These are phyloP conservation scores for Drosophila nigricruria DNA, from an alignment of 2,888 invertebrate species.

Conservation along the genomic window DNA sequence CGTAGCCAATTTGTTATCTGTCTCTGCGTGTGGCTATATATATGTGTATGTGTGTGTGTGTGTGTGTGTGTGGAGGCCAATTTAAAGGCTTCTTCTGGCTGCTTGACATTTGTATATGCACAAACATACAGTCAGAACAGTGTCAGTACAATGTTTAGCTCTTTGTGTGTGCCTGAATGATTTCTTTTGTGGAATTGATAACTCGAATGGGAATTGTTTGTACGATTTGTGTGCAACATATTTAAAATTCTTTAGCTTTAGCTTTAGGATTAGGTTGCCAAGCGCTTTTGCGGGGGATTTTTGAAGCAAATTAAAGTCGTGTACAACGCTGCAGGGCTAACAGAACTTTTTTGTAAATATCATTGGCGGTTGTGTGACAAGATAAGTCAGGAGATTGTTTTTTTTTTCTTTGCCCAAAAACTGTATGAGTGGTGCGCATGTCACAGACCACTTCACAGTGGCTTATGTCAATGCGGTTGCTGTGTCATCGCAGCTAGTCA, in stretches of 20 bases:
- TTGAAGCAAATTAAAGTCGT: constrained; percentile 74
- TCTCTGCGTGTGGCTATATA: not conserved
- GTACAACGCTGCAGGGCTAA: constrained; percentile 46
- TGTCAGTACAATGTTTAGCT: constrained; percentile 42
- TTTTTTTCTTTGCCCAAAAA: not conserved
- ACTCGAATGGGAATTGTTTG: constrained; percentile 26
- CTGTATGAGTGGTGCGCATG: constrained; percentile 1
- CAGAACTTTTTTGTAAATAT: constrained; percentile 32
- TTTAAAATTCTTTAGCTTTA: constrained; percentile 54
- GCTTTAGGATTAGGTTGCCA: constrained; percentile 24
- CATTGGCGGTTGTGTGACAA: constrained; percentile 57
- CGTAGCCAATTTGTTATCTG: constrained; percentile 65
- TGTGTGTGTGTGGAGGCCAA: constrained; percentile 29
- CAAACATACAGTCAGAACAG: constrained; percentile 43
- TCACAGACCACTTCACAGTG: constrained; percentile 23
- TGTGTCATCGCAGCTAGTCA: constrained; percentile 9
- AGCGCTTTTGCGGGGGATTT: constrained; percentile 41
- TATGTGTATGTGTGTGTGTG: constrained; percentile 14
- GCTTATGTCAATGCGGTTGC: constrained; percentile 28
- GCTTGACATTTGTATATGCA: constrained; percentile 66
- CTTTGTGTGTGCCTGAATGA: constrained; percentile 65
- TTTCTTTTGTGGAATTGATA: constrained; percentile 75
- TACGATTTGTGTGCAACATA: constrained; percentile 26
- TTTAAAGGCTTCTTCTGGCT: constrained; percentile 39
- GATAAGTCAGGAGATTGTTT: constrained; percentile 33